Percentiles rank a stretch among this genome's conserved stretches.
Conservation (phyloP, 2,797 vertebrate genomes). For the Meda fulgida region DNA sequence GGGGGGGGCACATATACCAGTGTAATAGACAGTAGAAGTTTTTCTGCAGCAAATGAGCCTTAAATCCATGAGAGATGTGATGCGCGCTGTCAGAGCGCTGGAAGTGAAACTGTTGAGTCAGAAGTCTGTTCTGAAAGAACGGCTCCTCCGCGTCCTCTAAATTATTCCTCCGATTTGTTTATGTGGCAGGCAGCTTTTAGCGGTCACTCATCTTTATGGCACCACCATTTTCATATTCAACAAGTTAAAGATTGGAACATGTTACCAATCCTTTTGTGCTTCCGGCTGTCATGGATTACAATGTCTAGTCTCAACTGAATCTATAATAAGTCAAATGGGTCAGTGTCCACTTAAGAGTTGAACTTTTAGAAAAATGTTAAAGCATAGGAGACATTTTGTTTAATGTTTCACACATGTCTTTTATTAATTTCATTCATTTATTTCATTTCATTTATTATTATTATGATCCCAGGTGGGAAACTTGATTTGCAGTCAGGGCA, state of each 20-base stretch:
- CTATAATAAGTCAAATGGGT: neutral
- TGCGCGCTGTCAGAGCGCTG: neutral
- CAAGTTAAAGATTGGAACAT: conserved; percentile 3
- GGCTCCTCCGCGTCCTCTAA: conserved; percentile 2
- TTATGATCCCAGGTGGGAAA: too few relatives aligned
- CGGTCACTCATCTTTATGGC: conserved; percentile 29
- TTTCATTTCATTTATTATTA: too few relatives aligned
- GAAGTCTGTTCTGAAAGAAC: conserved; percentile 15
- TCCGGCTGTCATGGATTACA: neutral
- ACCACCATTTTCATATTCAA: conserved; percentile 11
- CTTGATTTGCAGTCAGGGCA: too few relatives aligned
- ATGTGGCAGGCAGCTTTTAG: conserved; percentile 28
- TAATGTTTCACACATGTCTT: neutral
- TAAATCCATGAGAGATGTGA: neutral
- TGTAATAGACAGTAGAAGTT: neutral
- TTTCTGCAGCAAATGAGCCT: conserved; percentile 21
- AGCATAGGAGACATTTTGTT: neutral
- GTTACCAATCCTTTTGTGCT: conserved; percentile 2
- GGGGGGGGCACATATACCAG: neutral
- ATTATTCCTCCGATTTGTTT: conserved; percentile 13
- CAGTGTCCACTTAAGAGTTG: neutral
- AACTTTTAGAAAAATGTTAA: neutral
- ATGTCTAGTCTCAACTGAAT: neutral
- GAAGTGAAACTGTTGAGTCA: conserved; percentile 41
- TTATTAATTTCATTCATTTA: too few relatives aligned